Evolutionary conservation across 2,888 invertebrate genomes (phyloP), one percentile per base, ranked within the genome.

Genomic region (Chrysolina americana): DNA sequence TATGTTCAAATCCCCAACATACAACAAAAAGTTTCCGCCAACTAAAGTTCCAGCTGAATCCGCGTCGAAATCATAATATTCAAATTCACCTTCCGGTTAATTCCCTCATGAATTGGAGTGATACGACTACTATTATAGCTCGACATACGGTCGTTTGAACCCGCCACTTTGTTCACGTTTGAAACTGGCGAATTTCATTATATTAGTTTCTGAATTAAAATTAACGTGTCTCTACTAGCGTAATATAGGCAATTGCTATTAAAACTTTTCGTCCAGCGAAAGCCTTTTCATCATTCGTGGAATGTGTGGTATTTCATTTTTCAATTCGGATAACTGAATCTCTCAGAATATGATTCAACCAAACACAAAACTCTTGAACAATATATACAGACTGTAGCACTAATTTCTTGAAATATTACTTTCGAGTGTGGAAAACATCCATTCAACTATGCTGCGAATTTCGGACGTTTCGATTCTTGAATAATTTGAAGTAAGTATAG

Each of bases 101-200:
- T 48, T 17, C 48, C 17, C 17, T 17, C 48, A 48, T 48, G 19
- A 23, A 56, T 21, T 19, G 23, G 56, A 56, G 13, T 21, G 6
- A 56, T 56, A 21, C 13, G 56, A 23, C 19, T 23, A 56, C 56
- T 56, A 56, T 56, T 21, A 56, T 6, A 56, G 19, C 56, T 21
- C 53, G 4, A 56, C 13, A 56, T 56, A 21, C 53, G 21, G 56
- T 56, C 21, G 56, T 19, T 56, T 56, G 56, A 56, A 56, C 13
- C 23, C 19, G 19, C 13, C 56, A 56, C 56, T 56, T 56, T 56
- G 56, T 56, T 23, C 56, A 23, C 56, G 13, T 23, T 13, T 13
- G 13, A 23, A 56, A 56, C 56, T 56, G 23, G 56, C 56, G 23
- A 56, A 23, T 15, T 56, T 48, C 56, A 56, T 23, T 56, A 23